Evolutionary conservation across 2,113 vertebrate genomes (phyloP).

Genomic region (Xenus cinereus): DNA sequence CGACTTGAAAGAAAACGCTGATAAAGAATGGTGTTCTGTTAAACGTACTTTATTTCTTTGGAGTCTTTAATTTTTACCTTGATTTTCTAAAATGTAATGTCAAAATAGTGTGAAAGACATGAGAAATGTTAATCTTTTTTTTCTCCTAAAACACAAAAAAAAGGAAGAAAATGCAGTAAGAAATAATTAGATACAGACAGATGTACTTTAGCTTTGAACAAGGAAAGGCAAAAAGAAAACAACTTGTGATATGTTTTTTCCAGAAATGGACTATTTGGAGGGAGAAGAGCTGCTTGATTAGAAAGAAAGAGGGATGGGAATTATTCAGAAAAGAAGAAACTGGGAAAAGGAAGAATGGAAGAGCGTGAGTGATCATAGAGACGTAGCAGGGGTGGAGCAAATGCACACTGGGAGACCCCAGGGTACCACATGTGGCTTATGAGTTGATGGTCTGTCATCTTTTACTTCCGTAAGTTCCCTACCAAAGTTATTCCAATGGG

Average conservation of each 20-base stretch:
- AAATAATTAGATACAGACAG: background rate
- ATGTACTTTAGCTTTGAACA: background rate
- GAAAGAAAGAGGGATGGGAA: background rate
- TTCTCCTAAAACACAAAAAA: background rate
- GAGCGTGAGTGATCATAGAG: background rate
- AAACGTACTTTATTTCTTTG: background rate
- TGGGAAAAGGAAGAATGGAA: background rate
- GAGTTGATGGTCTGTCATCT: background rate
- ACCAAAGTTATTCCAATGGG: background rate
- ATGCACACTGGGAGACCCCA: background rate
- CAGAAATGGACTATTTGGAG: background rate
- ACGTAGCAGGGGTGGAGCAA: background rate
- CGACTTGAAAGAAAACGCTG: accelerated
- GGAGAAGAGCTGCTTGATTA: background rate
- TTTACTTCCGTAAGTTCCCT: background rate
- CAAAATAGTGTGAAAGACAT: background rate
- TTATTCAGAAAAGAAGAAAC: background rate
- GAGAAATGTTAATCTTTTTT: background rate
- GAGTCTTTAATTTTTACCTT: background rate
- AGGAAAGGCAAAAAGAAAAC: background rate
- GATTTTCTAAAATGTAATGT: background rate
- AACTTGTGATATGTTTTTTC: background rate
- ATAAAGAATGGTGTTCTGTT: background rate
- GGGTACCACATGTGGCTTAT: background rate
- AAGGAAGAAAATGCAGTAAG: background rate